Conservation (phyloP, 2,797 vertebrate species). For the Syncerus caffer region DNA sequence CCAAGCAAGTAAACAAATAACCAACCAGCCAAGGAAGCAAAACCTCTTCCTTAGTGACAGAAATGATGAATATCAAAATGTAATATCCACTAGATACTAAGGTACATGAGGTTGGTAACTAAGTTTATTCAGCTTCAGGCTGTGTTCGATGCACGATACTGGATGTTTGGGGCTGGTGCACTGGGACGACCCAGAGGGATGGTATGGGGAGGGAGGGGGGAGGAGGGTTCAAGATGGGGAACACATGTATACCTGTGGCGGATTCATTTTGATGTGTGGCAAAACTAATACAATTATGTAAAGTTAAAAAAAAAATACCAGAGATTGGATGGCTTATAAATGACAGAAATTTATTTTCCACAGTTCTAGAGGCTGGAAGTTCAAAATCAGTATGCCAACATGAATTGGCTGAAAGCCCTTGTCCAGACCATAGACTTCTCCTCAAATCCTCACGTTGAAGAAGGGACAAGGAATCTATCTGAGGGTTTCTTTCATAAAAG, state of each 20-base stretch:
- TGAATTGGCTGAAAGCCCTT: fast-evolving
- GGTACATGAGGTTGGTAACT: background rate
- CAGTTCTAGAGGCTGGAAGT: background rate
- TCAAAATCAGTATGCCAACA: background rate
- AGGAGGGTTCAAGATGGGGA: too few species aligned
- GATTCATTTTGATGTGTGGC: too few species aligned
- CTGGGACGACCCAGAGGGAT: too few species aligned
- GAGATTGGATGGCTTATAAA: background rate
- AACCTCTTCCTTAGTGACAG: background rate
- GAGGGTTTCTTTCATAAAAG: background rate
- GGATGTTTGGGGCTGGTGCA: too few species aligned
- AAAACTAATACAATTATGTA: too few species aligned
- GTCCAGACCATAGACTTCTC: background rate
- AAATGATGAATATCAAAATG: background rate
- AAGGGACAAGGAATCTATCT: background rate
- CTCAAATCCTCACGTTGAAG: background rate
- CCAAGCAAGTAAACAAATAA: background rate
- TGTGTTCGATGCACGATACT: background rate
- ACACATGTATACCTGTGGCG: too few species aligned
- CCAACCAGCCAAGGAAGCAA: background rate
- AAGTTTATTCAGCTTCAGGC: background rate
- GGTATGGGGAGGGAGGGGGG: too few species aligned
- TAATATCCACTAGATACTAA: background rate
- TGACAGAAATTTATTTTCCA: background rate
- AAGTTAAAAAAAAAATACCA: background rate